These are phyloP conservation scores for Drosophila rufa DNA, from an alignment of 1,140 invertebrate species.

Conservation along the genomic window DNA sequence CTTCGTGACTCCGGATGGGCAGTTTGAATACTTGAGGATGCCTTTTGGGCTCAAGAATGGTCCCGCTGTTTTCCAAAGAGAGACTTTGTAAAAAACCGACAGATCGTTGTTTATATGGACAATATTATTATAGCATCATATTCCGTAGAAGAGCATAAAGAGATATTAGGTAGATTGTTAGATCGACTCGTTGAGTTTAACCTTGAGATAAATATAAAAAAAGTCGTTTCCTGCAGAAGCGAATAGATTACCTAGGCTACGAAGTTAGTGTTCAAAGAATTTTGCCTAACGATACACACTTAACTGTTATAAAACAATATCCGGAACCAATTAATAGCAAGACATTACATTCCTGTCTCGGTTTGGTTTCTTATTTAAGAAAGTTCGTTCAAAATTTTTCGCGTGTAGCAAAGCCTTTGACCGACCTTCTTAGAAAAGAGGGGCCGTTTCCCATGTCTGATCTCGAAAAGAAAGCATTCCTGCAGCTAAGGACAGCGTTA, in stretches of 20 bases:
- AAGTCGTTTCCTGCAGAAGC: neutral
- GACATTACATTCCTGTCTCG: too few relatives aligned
- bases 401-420: too few relatives aligned
- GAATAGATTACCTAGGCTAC: conserved; percentile 1
- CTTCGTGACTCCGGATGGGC: too few relatives aligned
- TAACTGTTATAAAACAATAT: neutral
- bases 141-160: neutral
- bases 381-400: too few relatives aligned
- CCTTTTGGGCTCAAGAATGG: neutral
- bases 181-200: neutral
- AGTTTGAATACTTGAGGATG: neutral
- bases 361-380: too few relatives aligned
- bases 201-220: conserved; percentile 4
- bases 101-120: neutral
- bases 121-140: conserved; percentile 1
- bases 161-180: conserved; percentile 1
- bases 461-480: too few relatives aligned
- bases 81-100: neutral
- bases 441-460: too few relatives aligned
- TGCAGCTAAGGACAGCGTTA: too few relatives aligned
- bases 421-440: too few relatives aligned
- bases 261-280: neutral
- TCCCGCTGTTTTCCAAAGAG: neutral
- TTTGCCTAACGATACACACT: neutral
- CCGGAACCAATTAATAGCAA: neutral